Percentiles rank a stretch among this genome's conserved stretches.
Conservation (phyloP, 2,113 vertebrate genomes). For the Ursus arctos region DNA sequence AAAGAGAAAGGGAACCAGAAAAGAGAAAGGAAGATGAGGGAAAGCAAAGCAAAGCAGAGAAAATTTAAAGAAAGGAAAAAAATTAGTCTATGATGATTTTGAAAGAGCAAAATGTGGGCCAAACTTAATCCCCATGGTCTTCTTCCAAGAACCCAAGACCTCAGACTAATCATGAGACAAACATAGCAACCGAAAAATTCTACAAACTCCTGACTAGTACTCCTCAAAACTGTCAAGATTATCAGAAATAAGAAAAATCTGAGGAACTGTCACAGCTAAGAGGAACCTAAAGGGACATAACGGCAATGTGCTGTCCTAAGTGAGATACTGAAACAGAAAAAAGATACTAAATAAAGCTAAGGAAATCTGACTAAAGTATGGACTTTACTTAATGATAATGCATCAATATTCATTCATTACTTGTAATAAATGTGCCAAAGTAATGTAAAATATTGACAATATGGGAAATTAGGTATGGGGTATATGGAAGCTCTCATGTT, state of each 20-base stretch:
- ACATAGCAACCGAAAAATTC: background rate
- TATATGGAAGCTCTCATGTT: background rate
- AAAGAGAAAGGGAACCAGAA: background rate
- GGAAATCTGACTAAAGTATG: background rate
- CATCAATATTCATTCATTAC: background rate
- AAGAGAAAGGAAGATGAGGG: background rate
- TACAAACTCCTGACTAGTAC: background rate
- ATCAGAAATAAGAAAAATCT: background rate
- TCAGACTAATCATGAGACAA: background rate
- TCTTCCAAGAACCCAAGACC: background rate
- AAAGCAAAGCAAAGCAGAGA: background rate
- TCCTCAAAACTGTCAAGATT: background rate
- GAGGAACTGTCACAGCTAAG: background rate
- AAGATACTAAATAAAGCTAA: background rate
- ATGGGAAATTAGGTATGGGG: background rate
- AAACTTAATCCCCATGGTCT: background rate
- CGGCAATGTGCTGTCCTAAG: background rate
- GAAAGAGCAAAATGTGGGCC: background rate
- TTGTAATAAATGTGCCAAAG: background rate
- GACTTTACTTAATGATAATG: background rate
- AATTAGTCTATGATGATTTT: background rate
- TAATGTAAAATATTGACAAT: background rate
- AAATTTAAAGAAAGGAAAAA: background rate
- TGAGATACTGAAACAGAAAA: background rate
- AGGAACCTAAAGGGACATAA: background rate